Conservation (phyloP, 2,797 vertebrate species). For the Anguilla marmorata region DNA sequence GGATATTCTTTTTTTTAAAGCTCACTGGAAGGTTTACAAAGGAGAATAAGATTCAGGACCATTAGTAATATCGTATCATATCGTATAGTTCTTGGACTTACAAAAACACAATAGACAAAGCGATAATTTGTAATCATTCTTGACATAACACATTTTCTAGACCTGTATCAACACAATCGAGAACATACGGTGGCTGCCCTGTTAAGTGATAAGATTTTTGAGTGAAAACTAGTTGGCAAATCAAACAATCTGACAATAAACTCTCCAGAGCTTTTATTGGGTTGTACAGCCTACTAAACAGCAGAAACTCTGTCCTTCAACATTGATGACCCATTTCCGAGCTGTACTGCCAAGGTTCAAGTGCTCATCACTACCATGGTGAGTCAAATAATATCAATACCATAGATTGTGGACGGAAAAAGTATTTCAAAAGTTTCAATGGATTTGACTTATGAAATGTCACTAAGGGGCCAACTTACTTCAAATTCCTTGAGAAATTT, state of each 20-base stretch:
- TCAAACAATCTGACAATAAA: neutral
- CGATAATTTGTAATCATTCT: neutral
- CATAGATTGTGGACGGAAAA: neutral
- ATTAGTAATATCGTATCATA: neutral
- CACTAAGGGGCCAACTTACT: neutral
- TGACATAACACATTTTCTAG: neutral
- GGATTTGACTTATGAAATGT: neutral
- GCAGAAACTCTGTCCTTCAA: neutral
- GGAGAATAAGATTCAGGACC: neutral
- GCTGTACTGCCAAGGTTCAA: neutral
- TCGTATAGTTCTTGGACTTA: neutral
- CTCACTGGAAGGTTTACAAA: neutral
- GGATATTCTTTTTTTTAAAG: neutral
- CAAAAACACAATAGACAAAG: neutral
- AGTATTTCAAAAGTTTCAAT: neutral
- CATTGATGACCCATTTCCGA: slow-evolving; percentile 9
- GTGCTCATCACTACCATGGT: neutral
- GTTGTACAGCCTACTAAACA: neutral
- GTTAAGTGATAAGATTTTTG: neutral
- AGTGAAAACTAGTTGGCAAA: neutral
- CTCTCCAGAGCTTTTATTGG: slow-evolving; percentile 26
- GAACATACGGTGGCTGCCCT: neutral
- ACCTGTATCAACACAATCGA: neutral
- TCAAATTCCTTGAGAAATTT: neutral
- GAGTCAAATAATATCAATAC: neutral